Evolutionary conservation across 2,797 vertebrate genomes (phyloP).

Genomic region (Setipinna tenuifilis): DNA sequence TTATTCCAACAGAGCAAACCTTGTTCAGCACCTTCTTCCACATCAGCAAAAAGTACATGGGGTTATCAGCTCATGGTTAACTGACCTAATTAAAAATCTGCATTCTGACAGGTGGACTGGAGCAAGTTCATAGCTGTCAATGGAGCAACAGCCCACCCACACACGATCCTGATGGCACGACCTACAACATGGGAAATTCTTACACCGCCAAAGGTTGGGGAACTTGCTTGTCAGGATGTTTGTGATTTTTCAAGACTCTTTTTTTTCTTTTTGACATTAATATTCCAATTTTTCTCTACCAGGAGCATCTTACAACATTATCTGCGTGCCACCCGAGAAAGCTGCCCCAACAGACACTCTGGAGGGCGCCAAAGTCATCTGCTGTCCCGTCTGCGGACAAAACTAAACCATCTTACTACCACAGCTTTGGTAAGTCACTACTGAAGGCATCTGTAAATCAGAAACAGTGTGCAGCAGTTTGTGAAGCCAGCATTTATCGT

Average conservation of each 20-base stretch:
- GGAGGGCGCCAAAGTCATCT: constrained; percentile 83
- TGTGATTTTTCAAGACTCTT: not conserved
- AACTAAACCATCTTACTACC: constrained; percentile 88
- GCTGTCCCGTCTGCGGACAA: constrained; percentile 79
- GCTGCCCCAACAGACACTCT: constrained; percentile 66
- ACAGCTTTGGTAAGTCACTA: constrained; percentile 87
- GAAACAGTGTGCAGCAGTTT: too few species aligned
- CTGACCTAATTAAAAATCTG: not conserved
- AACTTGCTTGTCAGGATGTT: constrained; percentile 31
- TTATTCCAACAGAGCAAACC: not conserved
- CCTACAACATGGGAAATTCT: constrained; percentile 94
- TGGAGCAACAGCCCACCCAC: constrained; percentile 90
- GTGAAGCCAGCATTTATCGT: too few species aligned
- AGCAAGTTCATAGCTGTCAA: constrained; percentile 89
- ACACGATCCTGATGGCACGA: constrained; percentile 87
- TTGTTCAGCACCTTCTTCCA: too few species aligned
- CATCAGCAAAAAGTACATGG: not conserved
- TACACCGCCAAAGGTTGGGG: constrained; percentile 78
- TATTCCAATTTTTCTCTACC: not conserved
- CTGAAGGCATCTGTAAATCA: too few species aligned
- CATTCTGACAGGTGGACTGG: constrained; percentile 84
- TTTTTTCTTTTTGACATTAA: not conserved
- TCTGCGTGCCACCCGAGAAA: constrained; percentile 81
- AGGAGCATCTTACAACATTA: constrained; percentile 89
- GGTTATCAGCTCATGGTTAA: too few species aligned